These are phyloP conservation scores for Ethmia dodecea DNA, from an alignment of 2,888 invertebrate genomes.

Conservation along the genomic window DNA sequence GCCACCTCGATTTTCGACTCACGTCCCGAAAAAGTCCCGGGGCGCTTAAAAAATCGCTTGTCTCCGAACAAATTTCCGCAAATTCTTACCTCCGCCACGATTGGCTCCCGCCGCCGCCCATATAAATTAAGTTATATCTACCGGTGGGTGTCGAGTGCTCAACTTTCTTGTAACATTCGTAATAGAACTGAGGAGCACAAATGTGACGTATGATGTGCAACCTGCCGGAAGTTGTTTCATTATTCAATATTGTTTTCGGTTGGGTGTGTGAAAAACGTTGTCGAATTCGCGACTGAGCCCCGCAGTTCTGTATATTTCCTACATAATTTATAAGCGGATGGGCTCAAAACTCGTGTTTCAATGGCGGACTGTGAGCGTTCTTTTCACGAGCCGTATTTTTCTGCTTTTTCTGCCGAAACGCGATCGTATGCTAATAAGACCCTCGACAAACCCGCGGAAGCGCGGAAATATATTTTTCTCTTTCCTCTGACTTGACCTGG, in stretches of 20 bases:
- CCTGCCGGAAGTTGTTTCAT: constrained; percentile 14
- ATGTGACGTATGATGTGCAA: neutral
- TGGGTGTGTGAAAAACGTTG: constrained; percentile 27
- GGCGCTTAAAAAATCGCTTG: constrained; percentile 48
- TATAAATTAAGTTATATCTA: constrained; percentile 59
- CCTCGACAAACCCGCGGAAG: constrained; percentile 33
- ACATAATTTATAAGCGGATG: constrained; percentile 57
- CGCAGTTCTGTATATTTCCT: constrained; percentile 41
- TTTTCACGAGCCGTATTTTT: constrained; percentile 47
- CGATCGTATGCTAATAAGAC: constrained; percentile 59
- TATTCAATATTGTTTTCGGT: constrained; percentile 12
- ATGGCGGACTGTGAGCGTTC: constrained; percentile 35
- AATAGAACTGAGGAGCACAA: neutral
- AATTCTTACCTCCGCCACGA: constrained; percentile 43
- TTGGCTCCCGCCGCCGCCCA: constrained; percentile 41
- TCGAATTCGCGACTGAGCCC: constrained; percentile 33
- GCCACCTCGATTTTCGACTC: constrained; percentile 41
- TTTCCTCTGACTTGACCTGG: constrained; percentile 3
- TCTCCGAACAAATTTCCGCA: constrained; percentile 50
- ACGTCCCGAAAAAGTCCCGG: constrained; percentile 36
- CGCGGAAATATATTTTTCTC: constrained; percentile 27
- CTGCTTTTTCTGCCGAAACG: constrained; percentile 47
- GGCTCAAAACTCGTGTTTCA: constrained; percentile 51
- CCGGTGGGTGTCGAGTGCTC: constrained; percentile 35
- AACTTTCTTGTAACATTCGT: constrained; percentile 25